Conservation (phyloP, 2,888 invertebrate genomes). For the Xanthorhoe spadicearia region DNA sequence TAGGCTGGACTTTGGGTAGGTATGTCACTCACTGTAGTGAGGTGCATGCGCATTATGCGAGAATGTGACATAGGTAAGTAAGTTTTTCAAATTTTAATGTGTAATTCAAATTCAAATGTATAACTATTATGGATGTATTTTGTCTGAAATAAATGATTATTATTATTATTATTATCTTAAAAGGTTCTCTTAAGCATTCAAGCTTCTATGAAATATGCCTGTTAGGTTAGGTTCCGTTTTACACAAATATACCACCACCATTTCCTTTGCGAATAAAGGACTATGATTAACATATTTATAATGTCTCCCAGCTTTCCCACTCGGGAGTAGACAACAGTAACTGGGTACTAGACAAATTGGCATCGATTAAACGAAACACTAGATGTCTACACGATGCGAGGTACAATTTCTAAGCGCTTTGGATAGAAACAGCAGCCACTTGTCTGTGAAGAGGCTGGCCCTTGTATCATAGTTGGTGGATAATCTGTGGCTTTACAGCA, state of each 20-base stretch:
- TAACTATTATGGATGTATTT: no score
- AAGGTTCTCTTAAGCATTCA: no score
- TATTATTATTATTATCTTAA: no score
- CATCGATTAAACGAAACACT: background rate
- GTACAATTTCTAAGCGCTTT: background rate
- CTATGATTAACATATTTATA: slow-evolving; percentile 41
- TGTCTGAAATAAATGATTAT: no score
- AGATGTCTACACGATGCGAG: background rate
- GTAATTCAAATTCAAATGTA: no score
- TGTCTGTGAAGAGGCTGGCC: slow-evolving; percentile 1
- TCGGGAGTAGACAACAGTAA: slow-evolving; percentile 24
- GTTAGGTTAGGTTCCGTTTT: slow-evolving; percentile 26
- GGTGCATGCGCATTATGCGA: no score
- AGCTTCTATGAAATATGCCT: slow-evolving; percentile 17
- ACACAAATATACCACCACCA: slow-evolving; percentile 34
- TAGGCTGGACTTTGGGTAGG: no score
- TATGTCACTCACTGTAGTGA: no score
- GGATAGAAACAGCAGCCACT: background rate
- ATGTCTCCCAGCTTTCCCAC: slow-evolving; percentile 28
- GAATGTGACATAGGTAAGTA: no score
- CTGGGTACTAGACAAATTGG: slow-evolving; percentile 19
- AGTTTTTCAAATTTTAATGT: no score
- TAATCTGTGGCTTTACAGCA: slow-evolving; percentile 26
- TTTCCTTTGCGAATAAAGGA: slow-evolving; percentile 27
- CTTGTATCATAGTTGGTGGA: slow-evolving; percentile 5